Evolutionary conservation across 37 sponge, comb jelly and placozoan species (phyloP).

Genomic region (Dysidea cf. avara): DNA sequence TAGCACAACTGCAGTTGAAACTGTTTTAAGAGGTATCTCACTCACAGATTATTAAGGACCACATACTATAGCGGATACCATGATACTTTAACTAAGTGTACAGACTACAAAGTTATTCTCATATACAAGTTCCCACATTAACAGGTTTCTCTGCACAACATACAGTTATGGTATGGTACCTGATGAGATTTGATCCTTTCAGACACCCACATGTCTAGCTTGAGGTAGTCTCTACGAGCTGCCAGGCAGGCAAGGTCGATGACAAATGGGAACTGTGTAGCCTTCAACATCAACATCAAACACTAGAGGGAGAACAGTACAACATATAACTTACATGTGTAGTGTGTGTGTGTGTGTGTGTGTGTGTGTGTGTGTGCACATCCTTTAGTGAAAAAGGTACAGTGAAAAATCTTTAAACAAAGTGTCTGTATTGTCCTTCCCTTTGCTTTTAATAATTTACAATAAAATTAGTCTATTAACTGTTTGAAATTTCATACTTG

Average conservation of each 20-base stretch:
- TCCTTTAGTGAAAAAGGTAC: no score
- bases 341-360: no score
- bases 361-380: no score
- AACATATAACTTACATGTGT: background rate
- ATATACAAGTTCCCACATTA: background rate
- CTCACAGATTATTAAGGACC: conserved; percentile 1
- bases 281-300: conserved; percentile 71
- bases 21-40: background rate
- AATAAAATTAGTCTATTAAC: no score
- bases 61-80: background rate
- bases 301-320: conserved; percentile 4
- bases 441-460: no score
- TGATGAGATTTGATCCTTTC: conserved; percentile 88
- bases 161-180: conserved; percentile 38
- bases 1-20: background rate
- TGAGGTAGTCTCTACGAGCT: conserved; percentile 86
- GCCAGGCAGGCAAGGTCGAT: conserved; percentile 94
- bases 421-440: no score
- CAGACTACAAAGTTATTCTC: no score
- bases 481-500: no score
- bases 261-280: conserved; percentile 86
- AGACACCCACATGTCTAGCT: conserved; percentile 94
- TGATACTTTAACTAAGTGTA: no score
- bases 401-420: no score
- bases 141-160: background rate